Conservation (phyloP, 2,113 vertebrate genomes). For the Nothobranchius furzeri region DNA sequence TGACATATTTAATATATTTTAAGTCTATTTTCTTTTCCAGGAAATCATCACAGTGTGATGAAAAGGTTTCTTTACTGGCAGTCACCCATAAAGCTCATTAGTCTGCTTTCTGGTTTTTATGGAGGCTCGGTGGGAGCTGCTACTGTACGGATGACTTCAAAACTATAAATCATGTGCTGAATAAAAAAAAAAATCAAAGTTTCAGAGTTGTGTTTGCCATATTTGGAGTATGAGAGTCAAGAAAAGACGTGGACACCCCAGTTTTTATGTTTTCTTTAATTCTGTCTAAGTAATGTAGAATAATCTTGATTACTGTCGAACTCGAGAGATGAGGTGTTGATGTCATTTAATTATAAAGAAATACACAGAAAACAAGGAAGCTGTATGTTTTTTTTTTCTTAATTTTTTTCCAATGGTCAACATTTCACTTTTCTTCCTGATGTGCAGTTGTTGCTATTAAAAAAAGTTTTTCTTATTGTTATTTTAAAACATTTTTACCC, state of each 20-base stretch:
- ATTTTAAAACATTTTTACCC: too few relatives aligned
- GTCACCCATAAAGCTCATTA: conserved; percentile 57
- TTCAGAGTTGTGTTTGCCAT: background rate
- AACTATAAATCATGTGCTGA: conserved; percentile 25
- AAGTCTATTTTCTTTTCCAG: conserved; percentile 40
- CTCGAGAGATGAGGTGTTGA: background rate
- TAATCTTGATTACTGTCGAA: background rate
- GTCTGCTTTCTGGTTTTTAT: conserved; percentile 12
- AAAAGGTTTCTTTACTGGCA: conserved; percentile 57
- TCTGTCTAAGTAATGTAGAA: background rate
- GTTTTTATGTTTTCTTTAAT: background rate
- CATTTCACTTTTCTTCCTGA: too few relatives aligned
- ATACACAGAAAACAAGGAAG: background rate
- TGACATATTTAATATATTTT: conserved; percentile 56
- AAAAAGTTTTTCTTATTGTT: too few relatives aligned
- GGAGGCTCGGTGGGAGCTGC: conserved; percentile 23
- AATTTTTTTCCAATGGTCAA: background rate
- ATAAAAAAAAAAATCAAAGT: conserved; percentile 12
- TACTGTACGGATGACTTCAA: conserved; percentile 39
- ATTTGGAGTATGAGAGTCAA: background rate
- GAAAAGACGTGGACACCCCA: background rate
- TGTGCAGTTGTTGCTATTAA: too few relatives aligned
- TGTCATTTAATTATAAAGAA: background rate
- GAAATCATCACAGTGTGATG: conserved; percentile 50
- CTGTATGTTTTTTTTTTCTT: background rate